A percentile compares a stretch with the other conserved stretches of the same genome.
These are phyloP conservation scores for Tenthredo amoena DNA, from an alignment of 2,888 invertebrate species.

Conservation along the genomic window DNA sequence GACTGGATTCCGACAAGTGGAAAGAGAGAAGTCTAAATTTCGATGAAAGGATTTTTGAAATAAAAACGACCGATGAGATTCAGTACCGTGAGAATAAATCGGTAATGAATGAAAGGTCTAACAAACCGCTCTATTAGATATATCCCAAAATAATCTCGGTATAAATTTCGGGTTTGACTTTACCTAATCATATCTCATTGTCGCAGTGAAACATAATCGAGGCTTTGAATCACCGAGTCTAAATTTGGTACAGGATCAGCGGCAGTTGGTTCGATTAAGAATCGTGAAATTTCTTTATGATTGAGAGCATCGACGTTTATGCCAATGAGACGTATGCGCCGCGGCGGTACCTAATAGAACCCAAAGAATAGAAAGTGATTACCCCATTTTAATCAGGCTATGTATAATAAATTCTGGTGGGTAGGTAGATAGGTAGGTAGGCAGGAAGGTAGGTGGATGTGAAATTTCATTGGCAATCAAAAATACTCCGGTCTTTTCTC, in stretches of 20 bases:
- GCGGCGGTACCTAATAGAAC: no score
- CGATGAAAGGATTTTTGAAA: no score
- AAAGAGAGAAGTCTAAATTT: no score
- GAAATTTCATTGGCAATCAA: constrained; percentile 33
- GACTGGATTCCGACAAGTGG: no score
- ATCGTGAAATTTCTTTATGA: constrained; percentile 6
- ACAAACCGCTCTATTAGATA: no score
- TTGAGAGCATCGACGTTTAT: not conserved
- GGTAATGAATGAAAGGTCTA: no score
- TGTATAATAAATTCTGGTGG: not conserved
- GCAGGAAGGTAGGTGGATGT: not conserved
- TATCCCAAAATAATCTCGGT: no score
- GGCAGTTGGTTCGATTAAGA: not conserved
- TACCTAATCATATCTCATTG: constrained; percentile 42
- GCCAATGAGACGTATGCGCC: not conserved
- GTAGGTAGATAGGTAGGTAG: not conserved
- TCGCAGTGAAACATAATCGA: not conserved
- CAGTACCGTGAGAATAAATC: no score
- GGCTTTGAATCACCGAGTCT: not conserved
- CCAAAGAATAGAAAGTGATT: constrained; percentile 42
- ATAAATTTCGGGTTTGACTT: not conserved
- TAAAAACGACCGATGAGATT: no score
- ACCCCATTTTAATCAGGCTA: constrained; percentile 21
- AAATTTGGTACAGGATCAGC: not conserved
- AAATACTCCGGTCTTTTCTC: not conserved